Evolutionary conservation across 2,888 invertebrate species (phyloP).

Genomic region (Cetonia aurata): DNA sequence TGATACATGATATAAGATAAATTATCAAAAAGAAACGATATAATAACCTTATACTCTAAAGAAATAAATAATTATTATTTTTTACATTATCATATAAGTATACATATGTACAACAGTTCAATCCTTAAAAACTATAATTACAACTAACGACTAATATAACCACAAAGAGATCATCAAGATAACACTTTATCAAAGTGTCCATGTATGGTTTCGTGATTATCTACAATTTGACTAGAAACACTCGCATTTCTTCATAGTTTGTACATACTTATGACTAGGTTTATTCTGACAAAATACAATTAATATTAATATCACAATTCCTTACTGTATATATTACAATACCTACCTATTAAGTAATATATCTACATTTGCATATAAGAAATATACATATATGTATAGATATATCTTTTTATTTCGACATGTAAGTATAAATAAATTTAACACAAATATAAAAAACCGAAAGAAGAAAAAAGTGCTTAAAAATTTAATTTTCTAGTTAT

Average conservation of each 20-base stretch:
- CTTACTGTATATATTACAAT: slow-evolving; percentile 28
- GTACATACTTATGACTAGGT: slow-evolving; percentile 42
- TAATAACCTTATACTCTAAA: background rate
- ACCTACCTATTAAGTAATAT: background rate
- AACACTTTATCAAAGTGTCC: slow-evolving; percentile 38
- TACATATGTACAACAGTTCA: slow-evolving; percentile 1
- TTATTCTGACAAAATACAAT: slow-evolving; percentile 30
- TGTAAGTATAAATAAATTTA: background rate
- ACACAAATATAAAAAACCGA: slow-evolving; percentile 1
- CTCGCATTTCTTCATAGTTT: slow-evolving; percentile 49
- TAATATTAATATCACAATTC: slow-evolving; percentile 43
- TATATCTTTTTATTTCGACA: background rate
- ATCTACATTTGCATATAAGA: background rate
- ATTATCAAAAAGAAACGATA: slow-evolving; percentile 3
- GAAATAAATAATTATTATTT: background rate
- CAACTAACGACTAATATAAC: slow-evolving; percentile 25
- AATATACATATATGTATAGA: no score
- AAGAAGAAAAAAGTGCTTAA: background rate
- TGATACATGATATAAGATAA: background rate
- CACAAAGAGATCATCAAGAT: slow-evolving; percentile 44
- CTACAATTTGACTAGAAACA: slow-evolving; percentile 57
- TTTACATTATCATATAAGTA: background rate
- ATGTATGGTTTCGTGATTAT: slow-evolving; percentile 52
- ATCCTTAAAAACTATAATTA: background rate
- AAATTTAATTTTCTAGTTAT: no score